Percentiles rank a stretch among this genome's conserved stretches.
These are phyloP conservation scores for Aplocera efformata DNA, from an alignment of 2,888 invertebrate genomes.

Conservation along the genomic window DNA sequence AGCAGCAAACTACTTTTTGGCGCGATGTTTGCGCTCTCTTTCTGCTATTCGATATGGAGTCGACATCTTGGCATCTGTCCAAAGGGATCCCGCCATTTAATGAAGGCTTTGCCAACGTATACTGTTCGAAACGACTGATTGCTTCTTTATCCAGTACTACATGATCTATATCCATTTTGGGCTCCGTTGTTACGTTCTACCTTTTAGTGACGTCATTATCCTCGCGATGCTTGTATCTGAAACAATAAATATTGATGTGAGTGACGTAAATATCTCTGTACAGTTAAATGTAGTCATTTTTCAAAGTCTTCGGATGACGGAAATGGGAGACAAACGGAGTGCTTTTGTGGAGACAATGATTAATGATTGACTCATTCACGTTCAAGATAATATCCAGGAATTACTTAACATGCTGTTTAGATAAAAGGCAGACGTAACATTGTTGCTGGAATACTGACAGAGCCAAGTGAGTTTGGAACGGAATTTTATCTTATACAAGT, in stretches of 20 bases:
- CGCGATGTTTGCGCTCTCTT: conserved; percentile 71
- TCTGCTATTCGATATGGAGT: conserved; percentile 72
- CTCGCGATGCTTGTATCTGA: conserved; percentile 50
- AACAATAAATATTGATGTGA: conserved; percentile 56
- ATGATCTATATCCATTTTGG: conserved; percentile 74
- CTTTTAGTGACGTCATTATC: conserved; percentile 57
- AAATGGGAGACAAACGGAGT: conserved; percentile 68
- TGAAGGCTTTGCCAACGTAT: conserved; percentile 71
- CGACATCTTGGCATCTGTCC: conserved; percentile 78
- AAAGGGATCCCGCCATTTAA: conserved; percentile 76
- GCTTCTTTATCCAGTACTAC: conserved; percentile 75
- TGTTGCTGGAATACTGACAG: too few relatives aligned
- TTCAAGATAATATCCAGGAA: conserved; percentile 22
- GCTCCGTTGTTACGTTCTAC: conserved; percentile 48
- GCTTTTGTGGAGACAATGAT: conserved; percentile 55
- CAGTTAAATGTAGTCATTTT: conserved; percentile 57
- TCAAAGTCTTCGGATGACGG: conserved; percentile 58
- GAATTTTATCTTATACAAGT: too few relatives aligned
- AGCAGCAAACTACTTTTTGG: conserved; percentile 77
- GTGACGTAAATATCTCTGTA: conserved; percentile 30
- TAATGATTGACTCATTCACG: conserved; percentile 48
- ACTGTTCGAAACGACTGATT: conserved; percentile 75
- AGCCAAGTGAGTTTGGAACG: too few relatives aligned
- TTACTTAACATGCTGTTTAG: background rate
- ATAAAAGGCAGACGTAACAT: too few relatives aligned